Evolutionary conservation across 2,888 invertebrate genomes (phyloP), one percentile per base, ranked within the genome.

Genomic region (Spilarctia lutea): DNA sequence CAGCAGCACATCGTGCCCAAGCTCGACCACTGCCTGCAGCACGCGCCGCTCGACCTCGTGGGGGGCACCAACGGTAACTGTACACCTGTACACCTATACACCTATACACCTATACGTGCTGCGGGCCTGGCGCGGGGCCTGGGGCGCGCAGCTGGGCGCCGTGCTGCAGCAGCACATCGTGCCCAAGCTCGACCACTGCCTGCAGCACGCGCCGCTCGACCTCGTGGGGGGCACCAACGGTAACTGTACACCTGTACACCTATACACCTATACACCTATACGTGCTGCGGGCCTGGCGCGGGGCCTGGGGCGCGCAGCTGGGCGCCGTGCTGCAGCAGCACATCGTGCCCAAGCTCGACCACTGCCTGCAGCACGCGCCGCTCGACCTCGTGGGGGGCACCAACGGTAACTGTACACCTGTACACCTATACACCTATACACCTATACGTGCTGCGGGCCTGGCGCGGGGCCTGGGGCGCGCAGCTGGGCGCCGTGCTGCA

Each of bases 371-470:
- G 82, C 92, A 93, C 73, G 94, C 94, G 83, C 94, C 94, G 33
- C 76, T 96, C 0, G 94, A 96, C 39, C 89, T 95, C 24, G 89
- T 93, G 11, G 93, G 92, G 20, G 75, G 91, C n/a, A 91, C 91
- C 83, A 94, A 94, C 77, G 90, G 94, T 94, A 39, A 83, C 16
- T 60, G 27, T 24, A 90, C 86, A 18, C n/a, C n/a, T n/a, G n/a
- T n/a, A n/a, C n/a, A n/a, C n/a, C n/a, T n/a, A n/a, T n/a, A n/a
- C n/a, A n/a, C n/a, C n/a, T n/a, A n/a, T n/a, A n/a, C n/a, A n/a
- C n/a, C n/a, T n/a, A n/a, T n/a, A n/a, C 39, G 98, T 99, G 96
- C 96, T 99, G 42, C 97, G 97, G 73, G 99, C 99, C 0, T 99
- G 99, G 99, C 94, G 96, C 39, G 96, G 95, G 72, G 94, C 96